phyloP scores from a whole-genome alignment of 2,888 invertebrate genomes.

The Spisula solida region DNA sequence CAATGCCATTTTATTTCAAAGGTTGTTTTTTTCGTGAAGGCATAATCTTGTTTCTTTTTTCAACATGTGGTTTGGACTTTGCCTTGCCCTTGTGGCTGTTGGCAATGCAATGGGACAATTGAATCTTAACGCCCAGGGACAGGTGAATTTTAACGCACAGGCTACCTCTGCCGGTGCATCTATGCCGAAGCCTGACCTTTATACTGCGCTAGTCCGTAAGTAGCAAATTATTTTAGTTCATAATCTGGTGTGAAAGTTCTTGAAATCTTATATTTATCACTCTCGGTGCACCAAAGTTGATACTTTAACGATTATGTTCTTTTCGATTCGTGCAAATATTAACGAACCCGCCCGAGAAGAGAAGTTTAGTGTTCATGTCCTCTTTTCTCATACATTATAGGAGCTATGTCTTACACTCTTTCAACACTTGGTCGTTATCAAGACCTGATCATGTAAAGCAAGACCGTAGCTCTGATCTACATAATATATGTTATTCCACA shows the following conservation, averaged over 20 bases:
- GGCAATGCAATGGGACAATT: not conserved
- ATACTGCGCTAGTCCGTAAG: slow-evolving; percentile 11
- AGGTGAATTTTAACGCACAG: not conserved
- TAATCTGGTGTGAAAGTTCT: not conserved
- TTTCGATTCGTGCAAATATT: no score
- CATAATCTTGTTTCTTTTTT: not conserved
- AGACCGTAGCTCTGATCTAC: no score
- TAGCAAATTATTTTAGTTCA: not conserved
- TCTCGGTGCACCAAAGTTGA: no score
- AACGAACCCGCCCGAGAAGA: no score
- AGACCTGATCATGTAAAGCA: no score
- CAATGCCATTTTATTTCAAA: not conserved
- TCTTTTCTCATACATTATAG: no score
- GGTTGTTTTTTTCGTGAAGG: not conserved
- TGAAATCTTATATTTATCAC: no score
- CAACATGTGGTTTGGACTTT: not conserved
- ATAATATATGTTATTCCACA: no score
- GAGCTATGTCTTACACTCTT: no score
- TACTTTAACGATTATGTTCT: no score
- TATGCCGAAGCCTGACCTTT: not conserved
- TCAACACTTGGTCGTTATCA: no score
- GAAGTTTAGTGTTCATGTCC: no score
- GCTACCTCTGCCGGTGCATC: not conserved
- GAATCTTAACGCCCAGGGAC: not conserved
- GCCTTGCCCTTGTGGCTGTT: not conserved